phyloP scores from a whole-genome alignment of 2,113 vertebrate species.

The Alces alces region DNA sequence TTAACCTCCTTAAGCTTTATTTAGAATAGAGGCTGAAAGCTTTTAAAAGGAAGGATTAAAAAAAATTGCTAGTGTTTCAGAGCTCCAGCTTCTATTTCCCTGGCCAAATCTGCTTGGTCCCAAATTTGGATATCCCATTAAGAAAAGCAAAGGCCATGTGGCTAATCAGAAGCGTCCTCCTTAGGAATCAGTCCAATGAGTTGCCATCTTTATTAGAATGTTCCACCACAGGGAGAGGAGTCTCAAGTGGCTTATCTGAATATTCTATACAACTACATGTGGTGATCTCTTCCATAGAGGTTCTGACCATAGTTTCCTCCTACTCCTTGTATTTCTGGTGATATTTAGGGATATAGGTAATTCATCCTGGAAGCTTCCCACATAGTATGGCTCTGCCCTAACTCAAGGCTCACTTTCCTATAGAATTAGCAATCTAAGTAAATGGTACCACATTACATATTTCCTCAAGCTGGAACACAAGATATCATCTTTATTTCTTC shows the following conservation, averaged over 20 bases:
- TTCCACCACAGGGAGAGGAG: background rate
- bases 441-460: background rate
- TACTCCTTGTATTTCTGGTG: background rate
- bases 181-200: background rate
- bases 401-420: background rate
- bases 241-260: background rate
- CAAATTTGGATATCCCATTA: background rate
- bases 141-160: background rate
- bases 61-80: background rate
- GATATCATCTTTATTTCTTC: background rate
- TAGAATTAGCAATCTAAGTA: background rate
- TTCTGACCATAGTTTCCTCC: background rate
- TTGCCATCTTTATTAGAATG: background rate
- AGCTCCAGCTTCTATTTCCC: background rate
- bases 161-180: background rate
- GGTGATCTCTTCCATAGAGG: background rate
- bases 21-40: background rate
- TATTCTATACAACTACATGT: background rate
- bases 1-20: background rate
- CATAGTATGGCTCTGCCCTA: background rate
- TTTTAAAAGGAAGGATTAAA: background rate
- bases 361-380: background rate
- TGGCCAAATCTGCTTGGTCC: background rate
- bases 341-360: background rate
- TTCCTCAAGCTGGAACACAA: background rate